Base-by-base conservation (phyloP, 2,113 vertebrate genomes). In the Pongo pygmaeus region DNA sequence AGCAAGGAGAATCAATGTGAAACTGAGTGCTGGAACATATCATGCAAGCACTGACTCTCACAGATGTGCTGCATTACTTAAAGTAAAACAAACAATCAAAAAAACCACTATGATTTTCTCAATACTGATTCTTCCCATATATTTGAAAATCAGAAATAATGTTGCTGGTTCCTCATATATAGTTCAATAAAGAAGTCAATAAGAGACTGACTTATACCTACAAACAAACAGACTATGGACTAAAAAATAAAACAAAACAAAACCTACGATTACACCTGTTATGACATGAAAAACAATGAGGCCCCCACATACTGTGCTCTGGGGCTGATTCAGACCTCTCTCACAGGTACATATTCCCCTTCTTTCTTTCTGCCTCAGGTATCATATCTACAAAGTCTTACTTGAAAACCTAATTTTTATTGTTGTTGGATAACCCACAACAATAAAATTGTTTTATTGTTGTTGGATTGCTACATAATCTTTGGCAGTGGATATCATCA, bases 121-220 rank as follows among this genome's bases (percentile, higher is more conserved):
- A 59, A 30, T 57, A 43, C 3, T n/a, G 38, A 72, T 77, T 75
- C 25, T 87, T 85, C 52, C 35, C 23, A 74, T 35, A n/a, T n/a
- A 69, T n/a, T 77, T 86, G 59, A 61, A 72, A 69, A 84, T 83
- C 64, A 96, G n/a, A 95, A 84, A 87, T 79, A 87, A 84, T 43
- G 35, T 8, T 13, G 2, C 30, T 89, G 46, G 12, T 9, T 89
- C 85, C 30, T 40, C n/a, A 61, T 1, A 0, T 18, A 72, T 10
- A 90, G 52, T 84, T 84, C 27, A 64, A 16, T 38, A n/a, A 86
- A 61, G 46, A 94, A 43, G n/a, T 70, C 23, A 88, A 3, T 32
- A 59, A 92, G 13, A 86, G 61, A 87, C 27, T 5, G 22, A 95
- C 23, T 69, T 50, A 50, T 18, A 77, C 13, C n/a, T 18, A 70